phyloP scores from a whole-genome alignment of 2,888 invertebrate species.

The Sceliomorpha sp. region DNA sequence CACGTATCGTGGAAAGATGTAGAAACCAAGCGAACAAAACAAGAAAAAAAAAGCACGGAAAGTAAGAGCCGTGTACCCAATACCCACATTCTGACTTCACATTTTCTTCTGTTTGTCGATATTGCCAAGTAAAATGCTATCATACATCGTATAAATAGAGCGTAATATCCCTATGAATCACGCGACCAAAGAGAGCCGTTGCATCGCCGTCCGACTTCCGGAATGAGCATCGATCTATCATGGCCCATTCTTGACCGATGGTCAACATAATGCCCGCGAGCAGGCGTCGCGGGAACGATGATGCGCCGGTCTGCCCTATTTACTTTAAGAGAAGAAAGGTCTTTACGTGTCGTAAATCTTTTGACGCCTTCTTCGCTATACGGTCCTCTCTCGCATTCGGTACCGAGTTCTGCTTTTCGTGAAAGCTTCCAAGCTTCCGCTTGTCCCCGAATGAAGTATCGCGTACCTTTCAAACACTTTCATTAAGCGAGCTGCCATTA shows the following conservation, averaged over 20 bases:
- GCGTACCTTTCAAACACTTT: conserved; percentile 42
- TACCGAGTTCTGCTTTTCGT: conserved; percentile 37
- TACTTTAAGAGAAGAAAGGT: conserved; percentile 27
- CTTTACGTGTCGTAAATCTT: conserved; percentile 47
- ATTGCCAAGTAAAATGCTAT: conserved; percentile 13
- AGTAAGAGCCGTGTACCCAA: too few relatives aligned
- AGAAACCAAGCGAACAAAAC: too few relatives aligned
- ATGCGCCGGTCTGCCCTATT: conserved; percentile 37
- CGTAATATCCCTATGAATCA: conserved; percentile 14
- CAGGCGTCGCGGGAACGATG: conserved; percentile 4
- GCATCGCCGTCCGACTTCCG: background rate
- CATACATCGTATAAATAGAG: conserved; percentile 7
- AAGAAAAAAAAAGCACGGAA: too few relatives aligned
- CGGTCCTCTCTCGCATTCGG: conserved; percentile 33
- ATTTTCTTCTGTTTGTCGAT: conserved; percentile 15
- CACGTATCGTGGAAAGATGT: too few relatives aligned
- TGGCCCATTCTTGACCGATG: conserved; percentile 7
- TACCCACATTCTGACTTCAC: too few relatives aligned
- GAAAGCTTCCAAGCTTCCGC: conserved; percentile 24
- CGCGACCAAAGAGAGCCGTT: conserved; percentile 9
- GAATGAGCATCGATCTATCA: conserved; percentile 2
- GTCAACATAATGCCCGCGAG: conserved; percentile 3
- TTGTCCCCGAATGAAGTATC: conserved; percentile 35
- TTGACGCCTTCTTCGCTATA: conserved; percentile 41
- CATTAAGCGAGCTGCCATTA: conserved; percentile 42